These are phyloP conservation scores for Ricordea florida DNA, from an alignment of 92 coral and sea anemone genomes.

Conservation along the genomic window DNA sequence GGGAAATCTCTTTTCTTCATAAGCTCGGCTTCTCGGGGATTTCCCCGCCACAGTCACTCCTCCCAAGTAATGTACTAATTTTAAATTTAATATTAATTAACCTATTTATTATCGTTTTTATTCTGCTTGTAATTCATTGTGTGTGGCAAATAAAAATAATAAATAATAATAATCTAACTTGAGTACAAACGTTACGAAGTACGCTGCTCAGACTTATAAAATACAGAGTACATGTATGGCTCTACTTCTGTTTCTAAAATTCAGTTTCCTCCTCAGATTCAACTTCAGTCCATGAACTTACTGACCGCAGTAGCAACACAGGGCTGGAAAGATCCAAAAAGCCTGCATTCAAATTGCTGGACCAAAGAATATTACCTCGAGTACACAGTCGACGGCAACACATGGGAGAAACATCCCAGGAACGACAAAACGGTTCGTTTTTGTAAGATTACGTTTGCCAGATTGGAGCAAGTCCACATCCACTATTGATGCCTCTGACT, in stretches of 20 bases:
- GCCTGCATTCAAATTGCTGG: conserved; percentile 33
- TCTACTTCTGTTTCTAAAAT: too few relatives aligned
- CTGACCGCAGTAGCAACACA: conserved; percentile 68
- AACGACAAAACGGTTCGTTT: not conserved
- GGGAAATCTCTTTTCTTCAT: too few relatives aligned
- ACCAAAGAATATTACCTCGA: conserved; percentile 23
- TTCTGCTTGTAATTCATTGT: not conserved
- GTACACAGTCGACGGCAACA: not conserved
- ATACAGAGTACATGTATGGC: too few relatives aligned
- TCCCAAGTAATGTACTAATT: not conserved
- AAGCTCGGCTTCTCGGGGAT: too few relatives aligned
- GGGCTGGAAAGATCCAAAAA: conserved; percentile 24
- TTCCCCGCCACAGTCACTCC: too few relatives aligned
- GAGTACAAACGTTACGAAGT: too few relatives aligned
- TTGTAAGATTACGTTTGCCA: too few relatives aligned
- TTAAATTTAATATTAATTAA: not conserved
- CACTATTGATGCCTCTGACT: too few relatives aligned
- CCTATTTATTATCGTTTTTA: not conserved
- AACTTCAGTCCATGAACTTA: conserved; percentile 2
- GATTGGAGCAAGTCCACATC: too few relatives aligned
- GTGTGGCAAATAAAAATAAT: not conserved
- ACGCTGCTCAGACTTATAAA: too few relatives aligned
- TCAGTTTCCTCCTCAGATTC: not conserved
- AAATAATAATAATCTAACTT: too few relatives aligned
- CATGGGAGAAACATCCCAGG: not conserved